These are phyloP conservation scores for Psammodynastes pulverulentus DNA, from an alignment of 2,113 vertebrate species.

Conservation along the genomic window DNA sequence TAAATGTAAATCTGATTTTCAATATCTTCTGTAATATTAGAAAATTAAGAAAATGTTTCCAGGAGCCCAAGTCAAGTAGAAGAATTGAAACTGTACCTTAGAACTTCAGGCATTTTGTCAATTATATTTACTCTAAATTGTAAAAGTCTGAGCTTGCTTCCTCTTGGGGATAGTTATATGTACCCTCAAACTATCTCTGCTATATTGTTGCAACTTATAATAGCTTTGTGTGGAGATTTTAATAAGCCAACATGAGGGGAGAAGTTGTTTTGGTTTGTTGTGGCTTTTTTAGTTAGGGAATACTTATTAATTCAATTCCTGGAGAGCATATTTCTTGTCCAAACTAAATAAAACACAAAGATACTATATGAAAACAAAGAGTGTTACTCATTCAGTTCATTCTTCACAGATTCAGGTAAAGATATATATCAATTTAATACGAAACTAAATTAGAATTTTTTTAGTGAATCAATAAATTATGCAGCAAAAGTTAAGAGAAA, in stretches of 20 bases:
- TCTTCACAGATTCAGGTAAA: constrained; percentile 15
- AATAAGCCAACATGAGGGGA: constrained; percentile 3
- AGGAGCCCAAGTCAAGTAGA: background rate
- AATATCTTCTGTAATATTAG: constrained; percentile 29
- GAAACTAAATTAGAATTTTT: constrained; percentile 32
- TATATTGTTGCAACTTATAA: constrained; percentile 10
- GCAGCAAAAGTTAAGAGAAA: background rate
- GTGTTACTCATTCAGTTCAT: background rate
- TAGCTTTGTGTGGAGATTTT: constrained; percentile 9
- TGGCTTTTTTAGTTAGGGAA: constrained; percentile 16
- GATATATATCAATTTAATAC: constrained; percentile 27
- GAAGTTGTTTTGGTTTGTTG: background rate
- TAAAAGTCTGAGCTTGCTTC: constrained; percentile 29
- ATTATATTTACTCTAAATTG: background rate
- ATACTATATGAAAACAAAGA: constrained; percentile 5
- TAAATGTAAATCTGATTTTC: constrained; percentile 27
- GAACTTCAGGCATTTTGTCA: constrained; percentile 23
- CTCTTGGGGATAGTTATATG: background rate
- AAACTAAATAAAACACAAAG: constrained; percentile 30
- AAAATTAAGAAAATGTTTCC: constrained; percentile 2
- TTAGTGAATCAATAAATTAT: background rate
- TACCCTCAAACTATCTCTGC: background rate
- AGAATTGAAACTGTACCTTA: constrained; percentile 7
- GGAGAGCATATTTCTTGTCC: constrained; percentile 4
- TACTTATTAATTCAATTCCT: background rate